Conservation (phyloP, 2,888 invertebrate genomes). For the Drosophila setosimentum region DNA sequence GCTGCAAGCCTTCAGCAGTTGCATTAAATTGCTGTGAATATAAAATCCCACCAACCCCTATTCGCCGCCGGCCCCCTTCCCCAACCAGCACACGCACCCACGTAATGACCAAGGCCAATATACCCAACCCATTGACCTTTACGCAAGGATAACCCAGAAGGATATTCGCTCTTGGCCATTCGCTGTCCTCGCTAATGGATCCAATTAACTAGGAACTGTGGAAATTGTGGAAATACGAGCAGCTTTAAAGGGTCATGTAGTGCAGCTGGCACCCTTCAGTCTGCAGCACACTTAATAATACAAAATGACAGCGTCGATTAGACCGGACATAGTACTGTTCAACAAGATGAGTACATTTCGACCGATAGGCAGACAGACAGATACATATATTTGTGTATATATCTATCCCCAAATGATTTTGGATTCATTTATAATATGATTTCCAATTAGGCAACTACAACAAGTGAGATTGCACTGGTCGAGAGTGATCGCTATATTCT, state of each 20-base stretch:
- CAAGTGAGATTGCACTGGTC: not conserved
- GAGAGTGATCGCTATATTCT: not conserved
- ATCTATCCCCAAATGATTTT: not conserved
- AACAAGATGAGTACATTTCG: not conserved
- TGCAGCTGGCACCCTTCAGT: slow-evolving; percentile 1
- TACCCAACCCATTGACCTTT: slow-evolving; percentile 44
- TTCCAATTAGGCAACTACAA: slow-evolving; percentile 39
- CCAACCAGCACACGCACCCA: not conserved
- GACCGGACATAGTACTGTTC: not conserved
- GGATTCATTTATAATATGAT: slow-evolving; percentile 63
- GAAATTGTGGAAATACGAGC: slow-evolving; percentile 23
- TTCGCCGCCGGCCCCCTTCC: not conserved
- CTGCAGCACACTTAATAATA: slow-evolving; percentile 26
- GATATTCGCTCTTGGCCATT: slow-evolving; percentile 23
- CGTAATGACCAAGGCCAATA: slow-evolving; percentile 14
- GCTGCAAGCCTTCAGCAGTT: slow-evolving; percentile 7
- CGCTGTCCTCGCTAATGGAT: slow-evolving; percentile 61
- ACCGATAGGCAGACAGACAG: not conserved
- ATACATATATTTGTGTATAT: not conserved
- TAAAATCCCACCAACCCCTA: not conserved
- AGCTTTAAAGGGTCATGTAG: slow-evolving; percentile 9
- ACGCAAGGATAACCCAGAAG: slow-evolving; percentile 41
- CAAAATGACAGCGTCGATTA: slow-evolving; percentile 32
- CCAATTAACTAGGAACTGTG: slow-evolving; percentile 59
- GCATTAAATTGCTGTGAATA: slow-evolving; percentile 52